Conservation (phyloP, 2,888 invertebrate species). For the Cylloceria caligata region DNA sequence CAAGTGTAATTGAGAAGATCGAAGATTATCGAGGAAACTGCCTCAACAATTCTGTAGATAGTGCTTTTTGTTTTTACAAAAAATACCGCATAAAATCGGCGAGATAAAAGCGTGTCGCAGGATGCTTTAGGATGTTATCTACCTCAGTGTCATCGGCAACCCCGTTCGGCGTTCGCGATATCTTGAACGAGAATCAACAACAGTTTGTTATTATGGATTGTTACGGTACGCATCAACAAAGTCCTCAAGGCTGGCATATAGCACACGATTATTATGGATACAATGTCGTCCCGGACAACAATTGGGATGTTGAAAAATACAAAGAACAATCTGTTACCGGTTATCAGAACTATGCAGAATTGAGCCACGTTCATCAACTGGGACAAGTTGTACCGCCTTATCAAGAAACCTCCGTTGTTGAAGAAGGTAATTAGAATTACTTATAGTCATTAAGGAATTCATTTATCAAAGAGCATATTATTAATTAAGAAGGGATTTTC, state of each 20-base stretch:
- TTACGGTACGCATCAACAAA: constrained; percentile 77
- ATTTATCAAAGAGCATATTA: too few relatives aligned
- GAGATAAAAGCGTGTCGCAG: constrained; percentile 55
- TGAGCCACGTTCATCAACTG: constrained; percentile 80
- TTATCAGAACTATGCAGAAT: constrained; percentile 79
- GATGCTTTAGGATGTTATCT: constrained; percentile 81
- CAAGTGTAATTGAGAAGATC: background rate
- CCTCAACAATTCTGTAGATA: background rate
- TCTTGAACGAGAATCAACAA: constrained; percentile 82
- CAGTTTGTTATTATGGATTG: constrained; percentile 81
- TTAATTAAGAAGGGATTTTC: background rate
- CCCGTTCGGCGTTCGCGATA: constrained; percentile 83
- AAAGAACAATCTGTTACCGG: constrained; percentile 78
- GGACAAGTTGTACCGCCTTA: constrained; percentile 78
- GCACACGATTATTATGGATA: constrained; percentile 81
- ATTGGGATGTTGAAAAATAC: constrained; percentile 81
- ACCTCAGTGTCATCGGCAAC: constrained; percentile 79
- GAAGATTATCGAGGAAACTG: background rate
- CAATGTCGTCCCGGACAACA: constrained; percentile 77
- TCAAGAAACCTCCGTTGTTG: constrained; percentile 77
- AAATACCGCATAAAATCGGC: background rate
- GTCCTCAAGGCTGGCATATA: constrained; percentile 74
- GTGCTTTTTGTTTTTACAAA: background rate
- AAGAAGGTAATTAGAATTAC: constrained; percentile 77
- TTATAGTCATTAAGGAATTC: background rate